Evolutionary conservation across 2,797 vertebrate species (phyloP), one percentile per base, ranked within the genome.

Genomic region (Cirrhinus mrigala): DNA sequence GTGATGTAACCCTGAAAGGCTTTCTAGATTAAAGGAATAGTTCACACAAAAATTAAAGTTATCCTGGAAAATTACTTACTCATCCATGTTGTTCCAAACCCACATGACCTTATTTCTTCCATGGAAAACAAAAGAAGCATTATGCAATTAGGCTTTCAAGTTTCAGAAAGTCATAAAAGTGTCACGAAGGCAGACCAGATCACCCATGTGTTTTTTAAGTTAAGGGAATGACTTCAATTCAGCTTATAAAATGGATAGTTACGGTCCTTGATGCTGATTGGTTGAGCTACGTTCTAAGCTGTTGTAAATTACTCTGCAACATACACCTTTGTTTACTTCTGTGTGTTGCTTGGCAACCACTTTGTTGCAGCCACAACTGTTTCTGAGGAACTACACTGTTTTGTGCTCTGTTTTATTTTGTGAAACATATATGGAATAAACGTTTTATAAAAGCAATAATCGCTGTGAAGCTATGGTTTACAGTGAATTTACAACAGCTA

Each of bases 61-160:
- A 16, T 48, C 6, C 70, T 29, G 3, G 58, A 20, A 20, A 79
- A 27, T 22, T 6, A 46, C 77, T 46, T 29, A 6, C 5, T 73
- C 44, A 44, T 44, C 70, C 44, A 79, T 27, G 40, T 29, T 48
- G 9, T 50, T 79, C 9, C 78, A 50, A 64, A 79, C 78, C 76
- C 56, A 66, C 27, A 66, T 79, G 78, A 62, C 40, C 62, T 33
- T 79, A 62, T 64, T 66, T 64, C 24, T 50, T 79, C 18, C 6
- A 7, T 79, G 18, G 24, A 66, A 79, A 79, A 66, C 60, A 66
- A 79, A 62, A 20, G 37, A 33, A 20, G 16, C 77, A 66, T 62
- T 79, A 50, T 79, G 22, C 18, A 7, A 29, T 29, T 66, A 46
- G 24, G 40, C 44, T 33, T 48, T 64, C 71, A 75, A n/a, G 24